A percentile compares a stretch with the other conserved stretches of the same genome.
Evolutionary conservation across 2,797 vertebrate species (phyloP).

Genomic region (Myoxocephalus aenaeus): DNA sequence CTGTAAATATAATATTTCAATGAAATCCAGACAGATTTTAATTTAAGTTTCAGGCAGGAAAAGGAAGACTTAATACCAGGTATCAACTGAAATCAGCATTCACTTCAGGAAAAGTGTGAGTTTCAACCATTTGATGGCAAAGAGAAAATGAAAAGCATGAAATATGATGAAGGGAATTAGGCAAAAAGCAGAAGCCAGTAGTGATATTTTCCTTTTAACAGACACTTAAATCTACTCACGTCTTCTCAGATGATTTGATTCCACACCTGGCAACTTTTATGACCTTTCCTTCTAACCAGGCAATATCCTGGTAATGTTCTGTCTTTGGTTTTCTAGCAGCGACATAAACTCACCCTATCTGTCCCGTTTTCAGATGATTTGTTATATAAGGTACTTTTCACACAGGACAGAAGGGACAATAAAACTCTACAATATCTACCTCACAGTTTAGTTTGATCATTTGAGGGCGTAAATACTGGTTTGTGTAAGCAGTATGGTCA

Average conservation of each 20-base stretch:
- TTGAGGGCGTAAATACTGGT: neutral
- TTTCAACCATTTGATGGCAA: slow-evolving; percentile 46
- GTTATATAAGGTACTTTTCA: slow-evolving; percentile 27
- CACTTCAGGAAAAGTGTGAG: slow-evolving; percentile 35
- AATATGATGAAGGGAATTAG: slow-evolving; percentile 59
- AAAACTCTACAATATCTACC: slow-evolving; percentile 11
- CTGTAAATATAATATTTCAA: slow-evolving; percentile 7
- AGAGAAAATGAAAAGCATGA: slow-evolving; percentile 51
- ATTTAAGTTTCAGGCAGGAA: slow-evolving; percentile 17
- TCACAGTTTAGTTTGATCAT: slow-evolving; percentile 9
- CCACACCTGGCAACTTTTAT: slow-evolving; percentile 74
- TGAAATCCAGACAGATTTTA: slow-evolving; percentile 31
- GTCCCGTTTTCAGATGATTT: slow-evolving; percentile 38
- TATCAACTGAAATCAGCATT: slow-evolving; percentile 44
- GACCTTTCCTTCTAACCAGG: slow-evolving; percentile 66
- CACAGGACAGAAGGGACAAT: slow-evolving; percentile 21
- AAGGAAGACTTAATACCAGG: slow-evolving; percentile 11
- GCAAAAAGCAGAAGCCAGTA: slow-evolving; percentile 46
- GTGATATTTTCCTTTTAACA: slow-evolving; percentile 58
- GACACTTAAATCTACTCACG: slow-evolving; percentile 67
- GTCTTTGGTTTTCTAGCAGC: slow-evolving; percentile 55
- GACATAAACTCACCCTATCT: slow-evolving; percentile 40
- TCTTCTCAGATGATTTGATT: slow-evolving; percentile 73
- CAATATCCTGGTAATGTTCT: slow-evolving; percentile 57
- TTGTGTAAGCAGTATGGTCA: neutral